Percentiles rank a stretch among this genome's conserved stretches.
These are phyloP conservation scores for Melanostoma scalare DNA, from an alignment of 2,888 invertebrate genomes.

Conservation along the genomic window DNA sequence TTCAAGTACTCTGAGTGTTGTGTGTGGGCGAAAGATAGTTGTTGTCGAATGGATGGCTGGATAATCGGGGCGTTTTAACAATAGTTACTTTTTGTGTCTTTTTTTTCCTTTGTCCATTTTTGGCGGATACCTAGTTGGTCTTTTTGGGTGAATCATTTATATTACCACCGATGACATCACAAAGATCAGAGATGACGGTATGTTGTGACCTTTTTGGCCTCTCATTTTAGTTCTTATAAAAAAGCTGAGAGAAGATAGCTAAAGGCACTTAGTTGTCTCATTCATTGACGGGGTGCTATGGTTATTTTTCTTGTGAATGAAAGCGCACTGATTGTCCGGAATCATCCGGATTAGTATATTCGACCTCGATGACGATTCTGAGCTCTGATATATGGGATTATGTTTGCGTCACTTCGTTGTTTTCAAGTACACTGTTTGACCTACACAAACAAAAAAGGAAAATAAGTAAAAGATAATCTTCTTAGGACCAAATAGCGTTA, in stretches of 20 bases:
- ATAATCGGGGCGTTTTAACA: conserved; percentile 57
- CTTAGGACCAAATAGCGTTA: neutral
- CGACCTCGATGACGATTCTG: conserved; percentile 48
- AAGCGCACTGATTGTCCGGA: conserved; percentile 43
- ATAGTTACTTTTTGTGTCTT: conserved; percentile 45
- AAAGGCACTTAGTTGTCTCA: conserved; percentile 5
- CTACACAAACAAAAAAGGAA: neutral
- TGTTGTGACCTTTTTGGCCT: conserved; percentile 52
- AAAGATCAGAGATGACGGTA: conserved; percentile 63
- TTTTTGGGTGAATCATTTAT: conserved; percentile 59
- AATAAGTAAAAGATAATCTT: neutral
- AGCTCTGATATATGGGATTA: conserved; percentile 15
- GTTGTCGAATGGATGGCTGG: conserved; percentile 38
- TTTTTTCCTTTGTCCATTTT: neutral
- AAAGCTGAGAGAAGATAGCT: conserved; percentile 31
- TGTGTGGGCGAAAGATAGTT: conserved; percentile 67
- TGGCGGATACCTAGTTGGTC: conserved; percentile 1
- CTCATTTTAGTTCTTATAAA: conserved; percentile 1
- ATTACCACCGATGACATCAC: conserved; percentile 63
- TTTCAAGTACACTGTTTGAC: conserved; percentile 19
- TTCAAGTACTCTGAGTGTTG: neutral
- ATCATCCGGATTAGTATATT: conserved; percentile 62
- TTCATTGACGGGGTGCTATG: conserved; percentile 69
- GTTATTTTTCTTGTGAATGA: conserved; percentile 66
- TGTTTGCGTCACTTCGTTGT: conserved; percentile 23